Evolutionary conservation across 92 coral and sea anemone genomes (phyloP), one percentile per base, ranked within the genome.

Genomic region (Epizoanthus fatuus): DNA sequence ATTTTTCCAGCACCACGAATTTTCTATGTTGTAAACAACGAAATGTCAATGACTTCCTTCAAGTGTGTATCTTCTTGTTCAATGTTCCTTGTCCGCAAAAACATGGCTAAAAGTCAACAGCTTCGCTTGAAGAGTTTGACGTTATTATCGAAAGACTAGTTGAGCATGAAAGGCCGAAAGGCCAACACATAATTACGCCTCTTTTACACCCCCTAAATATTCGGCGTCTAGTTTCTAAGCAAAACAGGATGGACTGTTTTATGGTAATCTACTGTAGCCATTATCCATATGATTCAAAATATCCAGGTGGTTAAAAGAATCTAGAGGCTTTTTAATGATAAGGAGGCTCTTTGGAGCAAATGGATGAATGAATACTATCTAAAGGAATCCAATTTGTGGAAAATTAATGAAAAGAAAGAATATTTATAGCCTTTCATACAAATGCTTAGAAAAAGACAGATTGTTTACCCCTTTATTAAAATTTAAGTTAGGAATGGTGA

Each of bases 251-350:
- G 66, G 39, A 73, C 63, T 84, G 55, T 32, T 78, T 84, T 84
- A 57, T 60, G 57, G 40, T 77, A 40, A 45, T 77, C 82, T 60
- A 60, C 63, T 77, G 67, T 20, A 42, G 69, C 55, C 5, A 77
- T 77, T 77, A 77, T 62, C 17, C 13, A 42, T 42, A 79, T 49
- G 72, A 85, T 69, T 73, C 81, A 80, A 84, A 66, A 84, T 45
- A 66, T n/a, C n/a, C n/a, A n/a, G n/a, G n/a, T n/a, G n/a, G n/a
- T n/a, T n/a, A n/a, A n/a, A n/a, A n/a, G n/a, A n/a, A n/a, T n/a
- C n/a, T n/a, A n/a, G n/a, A n/a, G n/a, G n/a, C n/a, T n/a, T n/a
- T n/a, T n/a, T n/a, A n/a, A n/a, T n/a, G n/a, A n/a, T n/a, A n/a
- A n/a, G n/a, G n/a, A n/a, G n/a, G n/a, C n/a, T n/a, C n/a, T n/a